Evolutionary conservation across 2,888 invertebrate species (phyloP), one percentile per base, ranked within the genome.

Genomic region (Odontocerum albicorne): DNA sequence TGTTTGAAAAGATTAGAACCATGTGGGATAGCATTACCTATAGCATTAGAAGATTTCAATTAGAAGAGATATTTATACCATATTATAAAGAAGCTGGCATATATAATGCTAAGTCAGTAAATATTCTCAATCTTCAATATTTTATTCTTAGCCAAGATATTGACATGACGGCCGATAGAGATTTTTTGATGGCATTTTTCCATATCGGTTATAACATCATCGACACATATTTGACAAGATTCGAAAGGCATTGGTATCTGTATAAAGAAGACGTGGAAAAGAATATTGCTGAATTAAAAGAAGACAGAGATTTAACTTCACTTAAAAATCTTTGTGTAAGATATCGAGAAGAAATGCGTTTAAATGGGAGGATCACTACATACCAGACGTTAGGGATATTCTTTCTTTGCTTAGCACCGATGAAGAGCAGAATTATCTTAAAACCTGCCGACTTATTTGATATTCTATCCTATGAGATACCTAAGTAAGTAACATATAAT

Each of bases 361-460:
- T 79, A 42, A 82, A 92, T 13, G 81, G 86, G 55, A 80, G 79
- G 1, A 82, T 92, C 19, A 77, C 83, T 4, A 79, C 83, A 56
- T 77, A 77, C 49, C 86, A 90, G 63, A 81, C 85, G 0, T 68
- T 94, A 53, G 94, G 94, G 0, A 67, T 94, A 42, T 68, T 93
- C 22, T 80, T 85, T 62, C 67, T 94, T 20, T 84, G 86, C 52
- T 76, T 90, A 46, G 72, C 73, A 16, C 84, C 85, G 20, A 88
- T 93, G 68, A 90, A 89, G 69, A 81, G 83, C 47, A 72, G 82
- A 27, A 84, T 88, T 21, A 75, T 86, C 20, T 88, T 90, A 0
- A 86, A 88, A 47, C 90, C 92, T 1, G 77, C 79, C 27, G 72
- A 85, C 39, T 76, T 92, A 39, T 81, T 90, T 47, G 80, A 80